phyloP scores from a whole-genome alignment of 2,888 invertebrate species.

The Orthonevra nobilis region DNA sequence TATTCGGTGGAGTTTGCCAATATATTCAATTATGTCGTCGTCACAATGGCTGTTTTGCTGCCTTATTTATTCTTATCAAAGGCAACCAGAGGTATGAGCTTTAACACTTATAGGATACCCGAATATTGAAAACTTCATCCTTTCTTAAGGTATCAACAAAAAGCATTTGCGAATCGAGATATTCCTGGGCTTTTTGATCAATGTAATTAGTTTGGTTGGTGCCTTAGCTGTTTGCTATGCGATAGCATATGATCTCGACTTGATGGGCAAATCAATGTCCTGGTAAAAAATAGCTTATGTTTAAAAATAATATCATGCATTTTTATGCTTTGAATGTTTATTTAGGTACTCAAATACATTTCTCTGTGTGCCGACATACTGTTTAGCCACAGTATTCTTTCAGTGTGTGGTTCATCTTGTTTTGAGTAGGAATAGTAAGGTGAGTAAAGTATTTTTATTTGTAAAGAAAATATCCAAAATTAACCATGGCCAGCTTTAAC shows the following conservation, averaged over 20 bases:
- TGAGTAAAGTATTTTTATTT: too few relatives aligned
- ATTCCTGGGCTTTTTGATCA: conserved; percentile 74
- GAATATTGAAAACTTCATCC: too few relatives aligned
- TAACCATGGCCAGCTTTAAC: too few relatives aligned
- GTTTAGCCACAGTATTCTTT: conserved; percentile 73
- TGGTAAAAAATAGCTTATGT: conserved; percentile 75
- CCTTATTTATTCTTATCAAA: conserved; percentile 74
- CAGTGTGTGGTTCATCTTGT: conserved; percentile 73
- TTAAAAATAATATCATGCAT: too few relatives aligned
- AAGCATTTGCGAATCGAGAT: conserved; percentile 75
- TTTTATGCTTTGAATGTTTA: background rate
- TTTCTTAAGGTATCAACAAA: conserved; percentile 73
- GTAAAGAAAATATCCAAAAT: too few relatives aligned
- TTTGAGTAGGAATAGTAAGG: conserved; percentile 73
- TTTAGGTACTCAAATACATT: conserved; percentile 73
- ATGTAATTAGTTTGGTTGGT: conserved; percentile 74
- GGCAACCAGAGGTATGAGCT: conserved; percentile 74
- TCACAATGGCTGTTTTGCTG: conserved; percentile 72
- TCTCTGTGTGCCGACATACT: conserved; percentile 74
- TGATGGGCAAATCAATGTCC: conserved; percentile 74
- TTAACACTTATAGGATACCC: too few relatives aligned
- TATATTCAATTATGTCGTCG: conserved; percentile 74
- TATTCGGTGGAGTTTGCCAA: conserved; percentile 75
- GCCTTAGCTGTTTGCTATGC: conserved; percentile 73
- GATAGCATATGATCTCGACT: conserved; percentile 74